Evolutionary conservation across 2,888 invertebrate species (phyloP), one percentile per base, ranked within the genome.

Genomic region (Athrips mouffetella): DNA sequence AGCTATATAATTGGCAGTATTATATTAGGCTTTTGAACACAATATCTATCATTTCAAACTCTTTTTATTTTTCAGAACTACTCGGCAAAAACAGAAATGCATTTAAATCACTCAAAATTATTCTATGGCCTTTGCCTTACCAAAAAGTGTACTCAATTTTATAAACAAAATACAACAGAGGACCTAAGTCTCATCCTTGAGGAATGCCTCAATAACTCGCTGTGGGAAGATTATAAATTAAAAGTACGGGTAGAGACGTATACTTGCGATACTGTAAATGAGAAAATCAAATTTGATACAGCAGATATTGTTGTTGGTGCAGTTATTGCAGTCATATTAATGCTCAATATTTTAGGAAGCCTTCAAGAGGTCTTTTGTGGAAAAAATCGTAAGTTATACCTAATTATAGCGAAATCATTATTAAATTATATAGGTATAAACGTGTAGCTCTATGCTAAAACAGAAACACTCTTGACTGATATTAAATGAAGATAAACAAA

Each of bases 171-270:
- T 30, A 16, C 2, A 35, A 35, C 15, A 15, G n/a, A 11, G 15
- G 25, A 41, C 25, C 41, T n/a, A 25, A n/a, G 40, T 5, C 7
- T 13, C 6, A 21, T 67, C 57, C 39, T 73, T 72, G 2, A 74
- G 60, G 61, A 73, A 72, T 53, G 56, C 60, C 52, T 71, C 70
- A 50, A 69, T 7, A 20, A 23, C 7, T 40, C 21, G 2, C 25
- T 40, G 2, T 23, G 40, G 40, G 20, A 30, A 10, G 30, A 30
- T 1, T 81, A 83, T 51, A 50, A 63, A 42, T 31, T 87, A 70
- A 83, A 60, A 75, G 84, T 59, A 8, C 30, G 11, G 3, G 2
- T 30, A 11, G 11, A 30, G 5, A 4, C n/a, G 11, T n/a, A 30
- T 10, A 11, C 11, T n/a, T 30, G 30, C 10, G 30, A 30, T 11